Evolutionary conservation across 2,888 invertebrate genomes (phyloP).

Genomic region (Carterocephalus palaemon): DNA sequence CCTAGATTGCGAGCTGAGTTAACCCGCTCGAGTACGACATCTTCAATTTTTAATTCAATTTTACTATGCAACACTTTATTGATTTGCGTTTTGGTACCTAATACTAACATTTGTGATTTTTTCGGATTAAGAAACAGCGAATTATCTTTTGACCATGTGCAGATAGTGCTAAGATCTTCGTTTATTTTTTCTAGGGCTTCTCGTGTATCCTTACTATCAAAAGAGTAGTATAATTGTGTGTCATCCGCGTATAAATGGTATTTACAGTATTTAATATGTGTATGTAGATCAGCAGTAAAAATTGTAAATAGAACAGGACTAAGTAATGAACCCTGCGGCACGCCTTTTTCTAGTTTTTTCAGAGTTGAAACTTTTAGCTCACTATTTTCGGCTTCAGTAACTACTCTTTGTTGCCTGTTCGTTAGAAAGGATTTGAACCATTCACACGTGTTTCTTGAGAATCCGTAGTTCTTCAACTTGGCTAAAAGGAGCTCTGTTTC

Average conservation of each 20-base stretch:
- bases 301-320: conserved; percentile 3
- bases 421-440: neutral
- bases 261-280: conserved; percentile 1
- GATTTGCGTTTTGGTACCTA: conserved; percentile 3
- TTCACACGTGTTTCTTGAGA: neutral
- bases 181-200: neutral
- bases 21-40: neutral
- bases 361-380: neutral
- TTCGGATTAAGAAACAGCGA: neutral
- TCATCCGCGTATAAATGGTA: conserved; percentile 8
- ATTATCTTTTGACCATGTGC: neutral
- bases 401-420: neutral
- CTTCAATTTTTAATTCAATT: neutral
- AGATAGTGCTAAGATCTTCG: neutral
- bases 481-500: neutral
- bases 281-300: conserved; percentile 3
- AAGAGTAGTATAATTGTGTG: conserved; percentile 6
- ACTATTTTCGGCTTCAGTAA: neutral
- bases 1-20: conserved; percentile 9
- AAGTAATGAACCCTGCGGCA: conserved; percentile 4
- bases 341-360: neutral
- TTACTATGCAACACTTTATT: neutral
- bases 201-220: too few species aligned
- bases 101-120: conserved; percentile 8
- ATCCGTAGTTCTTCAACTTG: neutral